Evolutionary conservation across 1,140 invertebrate genomes (phyloP).

Genomic region (Drosophila lini): DNA sequence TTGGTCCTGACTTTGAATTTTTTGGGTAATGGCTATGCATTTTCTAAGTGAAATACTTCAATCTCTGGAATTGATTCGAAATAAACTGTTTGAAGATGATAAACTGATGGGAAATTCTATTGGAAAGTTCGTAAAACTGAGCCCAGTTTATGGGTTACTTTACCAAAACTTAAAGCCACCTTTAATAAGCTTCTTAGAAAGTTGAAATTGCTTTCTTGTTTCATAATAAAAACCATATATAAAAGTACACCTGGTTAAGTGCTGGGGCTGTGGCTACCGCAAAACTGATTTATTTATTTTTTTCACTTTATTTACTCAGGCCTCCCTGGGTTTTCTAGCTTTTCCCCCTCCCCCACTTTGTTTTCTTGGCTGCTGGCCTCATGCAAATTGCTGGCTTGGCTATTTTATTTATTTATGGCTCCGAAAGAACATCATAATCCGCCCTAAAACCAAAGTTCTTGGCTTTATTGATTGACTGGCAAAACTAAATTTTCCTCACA

Average conservation of each 20-base stretch:
- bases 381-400: slow-evolving; percentile 10
- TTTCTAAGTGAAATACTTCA: background rate
- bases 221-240: background rate
- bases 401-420: slow-evolving; percentile 29
- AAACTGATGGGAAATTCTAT: slow-evolving; percentile 2
- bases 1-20: slow-evolving; percentile 1
- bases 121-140: background rate
- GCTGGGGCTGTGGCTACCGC: background rate
- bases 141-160: background rate
- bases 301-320: slow-evolving; percentile 8
- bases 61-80: too few species aligned
- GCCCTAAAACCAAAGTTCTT: background rate
- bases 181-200: background rate
- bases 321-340: background rate
- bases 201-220: background rate
- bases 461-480: slow-evolving; percentile 30
- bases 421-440: slow-evolving; percentile 1
- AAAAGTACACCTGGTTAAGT: background rate
- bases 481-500: slow-evolving; percentile 32
- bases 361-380: slow-evolving; percentile 2
- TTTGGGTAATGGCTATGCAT: background rate
- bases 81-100: background rate
- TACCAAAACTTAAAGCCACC: background rate
- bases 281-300: slow-evolving; percentile 10
- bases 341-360: background rate